Conservation (phyloP, 2,797 vertebrate species). For the Enteromius paludinosus region DNA sequence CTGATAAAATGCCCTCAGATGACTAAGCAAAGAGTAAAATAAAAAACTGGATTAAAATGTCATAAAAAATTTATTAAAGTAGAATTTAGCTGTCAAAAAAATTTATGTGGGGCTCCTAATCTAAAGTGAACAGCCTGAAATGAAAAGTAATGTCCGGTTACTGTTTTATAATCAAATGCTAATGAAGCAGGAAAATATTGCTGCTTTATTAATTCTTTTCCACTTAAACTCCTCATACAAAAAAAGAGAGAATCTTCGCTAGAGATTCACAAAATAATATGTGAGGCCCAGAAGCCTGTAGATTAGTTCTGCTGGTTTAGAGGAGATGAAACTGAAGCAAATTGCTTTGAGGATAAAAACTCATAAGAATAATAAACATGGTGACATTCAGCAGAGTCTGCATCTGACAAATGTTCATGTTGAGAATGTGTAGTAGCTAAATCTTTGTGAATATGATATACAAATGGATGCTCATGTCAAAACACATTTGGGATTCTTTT, state of each 20-base stretch:
- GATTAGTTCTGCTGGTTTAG: constrained; percentile 28
- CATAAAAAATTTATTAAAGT: background rate
- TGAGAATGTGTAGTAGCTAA: background rate
- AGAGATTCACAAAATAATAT: background rate
- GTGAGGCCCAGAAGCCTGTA: background rate
- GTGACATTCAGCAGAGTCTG: background rate
- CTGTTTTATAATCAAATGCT: background rate
- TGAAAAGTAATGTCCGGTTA: constrained; percentile 15
- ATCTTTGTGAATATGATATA: constrained; percentile 17
- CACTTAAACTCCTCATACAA: background rate
- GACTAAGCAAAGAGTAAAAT: background rate
- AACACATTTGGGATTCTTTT: background rate
- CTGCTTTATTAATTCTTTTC: constrained; percentile 8
- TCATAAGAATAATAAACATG: background rate
- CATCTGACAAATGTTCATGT: background rate
- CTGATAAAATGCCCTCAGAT: background rate
- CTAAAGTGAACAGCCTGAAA: background rate
- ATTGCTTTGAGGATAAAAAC: constrained; percentile 36
- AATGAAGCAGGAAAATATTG: background rate
- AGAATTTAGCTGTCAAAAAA: background rate
- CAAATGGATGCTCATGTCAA: background rate
- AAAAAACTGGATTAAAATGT: background rate
- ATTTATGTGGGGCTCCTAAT: background rate
- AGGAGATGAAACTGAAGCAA: constrained; percentile 28
- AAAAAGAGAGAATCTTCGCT: background rate